A percentile compares a stretch with the other conserved stretches of the same genome.
These are phyloP conservation scores for Sarcophaga variegata DNA, from an alignment of 2,888 invertebrate species.

Conservation along the genomic window DNA sequence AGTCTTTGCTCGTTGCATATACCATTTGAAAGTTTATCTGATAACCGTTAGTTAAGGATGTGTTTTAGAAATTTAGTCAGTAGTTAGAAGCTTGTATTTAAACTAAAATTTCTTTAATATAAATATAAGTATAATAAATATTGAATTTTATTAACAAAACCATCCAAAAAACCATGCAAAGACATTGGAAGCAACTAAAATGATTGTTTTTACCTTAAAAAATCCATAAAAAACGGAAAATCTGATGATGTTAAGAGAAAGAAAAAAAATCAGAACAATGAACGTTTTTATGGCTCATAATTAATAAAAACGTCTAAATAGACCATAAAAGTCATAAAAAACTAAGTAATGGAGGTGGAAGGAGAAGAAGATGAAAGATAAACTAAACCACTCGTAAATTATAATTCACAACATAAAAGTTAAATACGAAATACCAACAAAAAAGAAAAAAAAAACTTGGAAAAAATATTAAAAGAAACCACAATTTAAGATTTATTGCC, in stretches of 20 bases:
- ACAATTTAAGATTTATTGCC: conserved; percentile 58
- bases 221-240: conserved; percentile 24
- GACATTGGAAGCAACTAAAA: neutral
- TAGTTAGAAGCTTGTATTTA: neutral
- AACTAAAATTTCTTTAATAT: neutral
- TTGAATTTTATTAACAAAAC: conserved; percentile 2
- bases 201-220: conserved; percentile 28
- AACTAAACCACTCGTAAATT: conserved; percentile 10
- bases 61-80: no score
- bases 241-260: conserved; percentile 24
- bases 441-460: no score
- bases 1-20: no score
- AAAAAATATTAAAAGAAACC: conserved; percentile 43
- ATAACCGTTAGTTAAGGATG: no score
- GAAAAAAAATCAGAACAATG: conserved; percentile 42
- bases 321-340: conserved; percentile 51
- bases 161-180: neutral
- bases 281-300: conserved; percentile 60
- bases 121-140: neutral
- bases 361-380: neutral
- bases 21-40: no score
- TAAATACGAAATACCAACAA: neutral
- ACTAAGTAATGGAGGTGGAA: neutral
- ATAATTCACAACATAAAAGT: conserved; percentile 26
- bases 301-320: conserved; percentile 67